phyloP scores from a whole-genome alignment of 2,797 vertebrate genomes.

The Poeciliopsis infans region DNA sequence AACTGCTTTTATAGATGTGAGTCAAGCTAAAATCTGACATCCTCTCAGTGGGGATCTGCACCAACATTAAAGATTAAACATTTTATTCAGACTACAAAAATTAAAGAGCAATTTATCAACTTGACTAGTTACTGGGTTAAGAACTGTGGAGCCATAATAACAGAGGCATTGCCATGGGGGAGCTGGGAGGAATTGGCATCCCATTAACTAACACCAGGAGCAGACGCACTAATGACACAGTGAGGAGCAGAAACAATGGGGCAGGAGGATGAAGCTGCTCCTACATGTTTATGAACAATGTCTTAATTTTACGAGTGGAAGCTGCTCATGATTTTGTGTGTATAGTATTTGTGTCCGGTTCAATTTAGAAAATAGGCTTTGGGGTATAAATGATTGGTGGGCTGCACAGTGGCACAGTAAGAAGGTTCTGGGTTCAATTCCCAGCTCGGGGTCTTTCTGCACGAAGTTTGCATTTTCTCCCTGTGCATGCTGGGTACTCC shows the following conservation, averaged over 20 bases:
- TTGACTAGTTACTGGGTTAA: constrained; percentile 15
- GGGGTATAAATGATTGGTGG: not conserved
- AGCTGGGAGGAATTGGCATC: constrained; percentile 55
- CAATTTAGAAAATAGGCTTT: not conserved
- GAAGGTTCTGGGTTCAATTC: too few species aligned
- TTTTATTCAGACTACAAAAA: constrained; percentile 28
- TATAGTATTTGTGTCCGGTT: not conserved
- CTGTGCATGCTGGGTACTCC: too few species aligned
- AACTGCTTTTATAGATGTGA: not conserved
- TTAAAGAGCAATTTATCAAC: constrained; percentile 46
- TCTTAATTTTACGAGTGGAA: constrained; percentile 7
- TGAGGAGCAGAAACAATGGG: constrained; percentile 18
- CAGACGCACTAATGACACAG: constrained; percentile 40
- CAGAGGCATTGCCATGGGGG: constrained; percentile 43
- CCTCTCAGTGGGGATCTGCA: constrained; percentile 4
- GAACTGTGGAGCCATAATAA: constrained; percentile 34
- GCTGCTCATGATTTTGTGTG: constrained; percentile 3
- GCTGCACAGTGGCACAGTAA: too few species aligned
- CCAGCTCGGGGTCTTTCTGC: too few species aligned
- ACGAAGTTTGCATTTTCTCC: too few species aligned
- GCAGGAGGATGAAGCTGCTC: constrained; percentile 3
- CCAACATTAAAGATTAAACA: constrained; percentile 29
- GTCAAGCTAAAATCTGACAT: constrained; percentile 20
- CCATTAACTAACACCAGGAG: constrained; percentile 53
- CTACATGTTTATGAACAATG: constrained; percentile 31